Evolutionary conservation across 1,140 invertebrate genomes (phyloP).

Genomic region (Eciton burchellii): DNA sequence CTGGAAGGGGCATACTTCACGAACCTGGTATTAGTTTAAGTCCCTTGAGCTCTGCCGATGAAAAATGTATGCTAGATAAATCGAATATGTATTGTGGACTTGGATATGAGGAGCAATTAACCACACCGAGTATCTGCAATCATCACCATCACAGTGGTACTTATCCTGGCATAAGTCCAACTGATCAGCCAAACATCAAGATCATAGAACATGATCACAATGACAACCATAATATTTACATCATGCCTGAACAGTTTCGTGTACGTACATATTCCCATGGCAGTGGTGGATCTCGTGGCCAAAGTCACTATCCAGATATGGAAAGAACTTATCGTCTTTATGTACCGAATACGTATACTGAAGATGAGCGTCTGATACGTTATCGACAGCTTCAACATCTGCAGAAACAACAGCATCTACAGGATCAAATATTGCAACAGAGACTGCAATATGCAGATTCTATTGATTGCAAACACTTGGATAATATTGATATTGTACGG

Average conservation of each 20-base stretch:
- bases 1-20: constrained; percentile 73
- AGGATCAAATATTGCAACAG: constrained; percentile 64
- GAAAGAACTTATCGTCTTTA: constrained; percentile 77
- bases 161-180: constrained; percentile 70
- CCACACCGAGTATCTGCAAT: constrained; percentile 63
- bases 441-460: constrained; percentile 48
- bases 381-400: constrained; percentile 76
- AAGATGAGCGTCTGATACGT: constrained; percentile 78
- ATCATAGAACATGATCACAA: constrained; percentile 80
- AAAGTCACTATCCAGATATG: constrained; percentile 76
- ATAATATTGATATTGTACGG: constrained; percentile 72
- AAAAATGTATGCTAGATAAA: constrained; percentile 66
- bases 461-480: constrained; percentile 72
- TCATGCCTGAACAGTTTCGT: constrained; percentile 81
- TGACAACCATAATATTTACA: constrained; percentile 83
- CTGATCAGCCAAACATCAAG: constrained; percentile 75
- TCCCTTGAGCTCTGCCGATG: constrained; percentile 77
- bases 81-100: constrained; percentile 68
- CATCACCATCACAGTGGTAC: constrained; percentile 72
- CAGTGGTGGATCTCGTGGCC: constrained; percentile 71
- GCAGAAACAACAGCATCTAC: constrained; percentile 57
- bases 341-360: constrained; percentile 78
- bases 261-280: constrained; percentile 81
- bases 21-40: constrained; percentile 82
- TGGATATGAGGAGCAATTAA: constrained; percentile 71